Percentiles rank a stretch among this genome's conserved stretches.
Conservation (phyloP, 2,797 vertebrate genomes). For the Centroberyx gerrardi region DNA sequence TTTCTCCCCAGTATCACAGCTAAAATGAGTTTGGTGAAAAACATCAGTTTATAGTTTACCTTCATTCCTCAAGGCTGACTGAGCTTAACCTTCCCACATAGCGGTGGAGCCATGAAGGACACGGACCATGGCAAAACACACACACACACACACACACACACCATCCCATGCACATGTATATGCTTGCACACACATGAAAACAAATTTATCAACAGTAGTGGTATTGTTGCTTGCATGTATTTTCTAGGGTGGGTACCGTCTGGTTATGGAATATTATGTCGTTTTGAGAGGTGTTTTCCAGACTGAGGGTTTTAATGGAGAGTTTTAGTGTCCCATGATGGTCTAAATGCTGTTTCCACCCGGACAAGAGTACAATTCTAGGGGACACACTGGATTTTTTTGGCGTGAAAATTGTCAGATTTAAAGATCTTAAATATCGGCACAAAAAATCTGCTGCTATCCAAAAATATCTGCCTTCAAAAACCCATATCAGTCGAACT, state of each 20-base stretch:
- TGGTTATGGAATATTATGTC: too few species aligned
- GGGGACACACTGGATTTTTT: too few species aligned
- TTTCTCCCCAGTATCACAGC: too few species aligned
- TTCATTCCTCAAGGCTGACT: conserved; percentile 62
- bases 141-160: conserved; percentile 7
- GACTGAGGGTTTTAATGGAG: too few species aligned
- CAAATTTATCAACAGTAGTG: conserved; percentile 16
- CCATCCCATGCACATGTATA: not conserved
- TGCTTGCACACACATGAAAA: not conserved
- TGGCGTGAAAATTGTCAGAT: too few species aligned
- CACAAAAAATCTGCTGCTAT: not conserved
- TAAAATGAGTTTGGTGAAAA: not conserved
- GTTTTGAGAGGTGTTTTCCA: too few species aligned
- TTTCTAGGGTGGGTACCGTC: not conserved
- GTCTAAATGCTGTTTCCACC: too few species aligned
- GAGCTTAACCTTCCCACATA: conserved; percentile 57
- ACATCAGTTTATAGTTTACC: conserved; percentile 20
- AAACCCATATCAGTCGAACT: conserved; percentile 18
- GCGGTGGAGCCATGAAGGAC: conserved; percentile 19
- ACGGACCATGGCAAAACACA: conserved; percentile 20
- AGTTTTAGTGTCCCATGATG: too few species aligned
- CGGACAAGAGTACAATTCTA: too few species aligned
- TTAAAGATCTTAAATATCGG: too few species aligned
- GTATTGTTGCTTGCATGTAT: conserved; percentile 22
- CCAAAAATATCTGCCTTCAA: not conserved